phyloP scores from a whole-genome alignment of 2,797 vertebrate species.

The Poeciliopsis paucimaculata region DNA sequence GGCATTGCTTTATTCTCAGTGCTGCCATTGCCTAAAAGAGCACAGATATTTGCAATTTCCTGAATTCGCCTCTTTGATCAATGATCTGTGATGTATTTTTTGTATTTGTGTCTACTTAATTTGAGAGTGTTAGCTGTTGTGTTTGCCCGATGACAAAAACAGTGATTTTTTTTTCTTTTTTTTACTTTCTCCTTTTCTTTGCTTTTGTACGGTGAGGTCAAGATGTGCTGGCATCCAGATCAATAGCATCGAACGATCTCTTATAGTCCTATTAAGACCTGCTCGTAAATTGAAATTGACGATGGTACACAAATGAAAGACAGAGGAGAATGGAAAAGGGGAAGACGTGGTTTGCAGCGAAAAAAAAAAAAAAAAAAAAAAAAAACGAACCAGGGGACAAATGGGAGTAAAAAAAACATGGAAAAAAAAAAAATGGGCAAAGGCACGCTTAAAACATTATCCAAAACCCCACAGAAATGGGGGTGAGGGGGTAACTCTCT shows the following conservation, averaged over 20 bases:
- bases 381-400: slow-evolving; percentile 26
- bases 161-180: slow-evolving; percentile 39
- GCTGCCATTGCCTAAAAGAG: slow-evolving; percentile 53
- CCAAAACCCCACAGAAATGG: slow-evolving; percentile 22
- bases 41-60: slow-evolving; percentile 72
- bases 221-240: slow-evolving; percentile 71
- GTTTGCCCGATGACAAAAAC: slow-evolving; percentile 68
- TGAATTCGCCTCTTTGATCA: slow-evolving; percentile 70
- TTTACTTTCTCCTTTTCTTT: slow-evolving; percentile 49
- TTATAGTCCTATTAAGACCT: slow-evolving; percentile 78
- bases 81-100: slow-evolving; percentile 49
- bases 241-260: slow-evolving; percentile 75
- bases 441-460: slow-evolving; percentile 22
- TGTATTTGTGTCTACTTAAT: slow-evolving; percentile 30
- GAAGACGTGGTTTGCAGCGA: slow-evolving; percentile 22
- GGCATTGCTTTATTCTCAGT: slow-evolving; percentile 47
- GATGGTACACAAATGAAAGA: slow-evolving; percentile 41
- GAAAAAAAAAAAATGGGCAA: slow-evolving; percentile 43
- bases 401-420: slow-evolving; percentile 39
- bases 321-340: slow-evolving; percentile 32
- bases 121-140: slow-evolving; percentile 46
- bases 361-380: slow-evolving; percentile 30
- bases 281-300: slow-evolving; percentile 79
- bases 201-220: slow-evolving; percentile 66
- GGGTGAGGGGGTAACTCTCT: slow-evolving; percentile 43